Percentiles rank a stretch among this genome's conserved stretches.
phyloP scores from a whole-genome alignment of 2,888 invertebrate species.

The Metalampra italica region DNA sequence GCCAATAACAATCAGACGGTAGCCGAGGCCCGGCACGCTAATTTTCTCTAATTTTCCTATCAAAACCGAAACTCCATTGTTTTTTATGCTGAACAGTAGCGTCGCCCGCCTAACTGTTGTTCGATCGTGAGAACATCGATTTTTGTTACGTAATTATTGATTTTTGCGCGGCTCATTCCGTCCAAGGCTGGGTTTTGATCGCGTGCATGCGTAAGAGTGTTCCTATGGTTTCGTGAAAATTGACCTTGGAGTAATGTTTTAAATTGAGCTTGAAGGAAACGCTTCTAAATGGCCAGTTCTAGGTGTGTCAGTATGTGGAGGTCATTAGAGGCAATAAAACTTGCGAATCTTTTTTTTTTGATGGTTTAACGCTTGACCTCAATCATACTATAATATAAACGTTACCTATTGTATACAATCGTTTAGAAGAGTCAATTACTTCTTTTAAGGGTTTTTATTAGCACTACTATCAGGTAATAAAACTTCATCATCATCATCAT shows the following conservation, averaged over 20 bases:
- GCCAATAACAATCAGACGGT: slow-evolving; percentile 74
- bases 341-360: too few relatives aligned
- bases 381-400: too few relatives aligned
- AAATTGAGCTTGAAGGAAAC: slow-evolving; percentile 64
- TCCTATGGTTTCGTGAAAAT: slow-evolving; percentile 34
- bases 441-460: too few relatives aligned
- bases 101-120: slow-evolving; percentile 54
- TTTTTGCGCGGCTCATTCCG: slow-evolving; percentile 33
- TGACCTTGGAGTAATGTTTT: slow-evolving; percentile 60
- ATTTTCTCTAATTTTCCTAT: slow-evolving; percentile 78
- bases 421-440: too few relatives aligned
- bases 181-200: slow-evolving; percentile 42
- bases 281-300: slow-evolving; percentile 8
- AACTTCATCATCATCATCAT: too few relatives aligned
- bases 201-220: slow-evolving; percentile 30
- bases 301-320: slow-evolving; percentile 11
- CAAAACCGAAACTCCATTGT: slow-evolving; percentile 66
- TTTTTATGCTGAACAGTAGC: slow-evolving; percentile 47
- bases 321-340: slow-evolving; percentile 3
- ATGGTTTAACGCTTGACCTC: background rate
- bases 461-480: too few relatives aligned
- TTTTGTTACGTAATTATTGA: slow-evolving; percentile 59
- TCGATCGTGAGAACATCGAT: slow-evolving; percentile 61
- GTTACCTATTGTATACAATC: too few relatives aligned
- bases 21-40: slow-evolving; percentile 61